Percentiles rank a stretch among this genome's conserved stretches.
Evolutionary conservation across 2,797 vertebrate genomes (phyloP).

Genomic region (Tenualosa ilisha): DNA sequence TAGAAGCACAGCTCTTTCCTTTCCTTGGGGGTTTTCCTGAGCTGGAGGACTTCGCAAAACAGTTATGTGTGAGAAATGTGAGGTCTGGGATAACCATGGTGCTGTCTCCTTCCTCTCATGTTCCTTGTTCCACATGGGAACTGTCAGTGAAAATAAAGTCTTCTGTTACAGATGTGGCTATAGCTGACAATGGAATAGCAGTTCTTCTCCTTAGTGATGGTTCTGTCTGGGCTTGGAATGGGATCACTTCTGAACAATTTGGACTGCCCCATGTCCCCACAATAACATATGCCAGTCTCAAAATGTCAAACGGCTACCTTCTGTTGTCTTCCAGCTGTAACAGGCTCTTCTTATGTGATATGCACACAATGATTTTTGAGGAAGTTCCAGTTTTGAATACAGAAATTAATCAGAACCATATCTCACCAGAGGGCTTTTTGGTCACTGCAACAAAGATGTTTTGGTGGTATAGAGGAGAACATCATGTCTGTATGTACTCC

Average conservation of each 20-base stretch:
- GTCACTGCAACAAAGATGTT: conserved; percentile 52
- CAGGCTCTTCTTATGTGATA: conserved; percentile 69
- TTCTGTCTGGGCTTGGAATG: conserved; percentile 69
- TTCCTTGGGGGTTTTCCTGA: conserved; percentile 65
- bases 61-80: conserved; percentile 53
- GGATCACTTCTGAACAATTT: conserved; percentile 51
- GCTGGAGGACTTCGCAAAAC: conserved; percentile 58
- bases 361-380: conserved; percentile 51
- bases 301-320: conserved; percentile 59
- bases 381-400: conserved; percentile 52
- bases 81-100: conserved; percentile 57
- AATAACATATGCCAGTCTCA: conserved; percentile 63
- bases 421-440: conserved; percentile 58
- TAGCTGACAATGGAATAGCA: conserved; percentile 50
- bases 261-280: conserved; percentile 53
- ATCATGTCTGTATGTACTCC: conserved; percentile 60
- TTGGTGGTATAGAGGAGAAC: conserved; percentile 65
- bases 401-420: not conserved
- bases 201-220: conserved; percentile 61
- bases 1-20: conserved; percentile 71
- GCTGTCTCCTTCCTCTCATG: conserved; percentile 62
- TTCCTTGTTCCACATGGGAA: conserved; percentile 54
- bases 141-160: conserved; percentile 41
- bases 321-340: conserved; percentile 65
- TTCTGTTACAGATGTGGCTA: conserved; percentile 51